Percentiles rank a stretch among this genome's conserved stretches.
Evolutionary conservation across 2,888 invertebrate species (phyloP).

Genomic region (Drosophila rubida): DNA sequence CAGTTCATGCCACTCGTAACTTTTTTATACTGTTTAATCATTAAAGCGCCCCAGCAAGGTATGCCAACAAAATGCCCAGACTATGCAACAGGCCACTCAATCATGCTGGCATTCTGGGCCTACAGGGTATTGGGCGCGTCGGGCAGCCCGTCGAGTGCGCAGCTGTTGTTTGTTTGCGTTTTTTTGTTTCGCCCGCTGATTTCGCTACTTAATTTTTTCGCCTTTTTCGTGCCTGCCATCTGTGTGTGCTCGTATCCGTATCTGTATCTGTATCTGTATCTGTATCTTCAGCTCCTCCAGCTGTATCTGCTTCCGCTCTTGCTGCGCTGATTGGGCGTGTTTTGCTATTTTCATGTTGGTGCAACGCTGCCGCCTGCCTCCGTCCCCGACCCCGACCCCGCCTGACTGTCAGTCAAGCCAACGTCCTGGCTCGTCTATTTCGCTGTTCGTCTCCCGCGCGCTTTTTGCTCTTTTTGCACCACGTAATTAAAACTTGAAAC

Average conservation of each 20-base stretch:
- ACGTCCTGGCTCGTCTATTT: slow-evolving; percentile 48
- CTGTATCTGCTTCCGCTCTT: slow-evolving; percentile 63
- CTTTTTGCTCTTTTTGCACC: slow-evolving; percentile 57
- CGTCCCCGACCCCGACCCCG: too few relatives aligned
- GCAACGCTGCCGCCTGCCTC: slow-evolving; percentile 43
- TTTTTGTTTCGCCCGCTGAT: slow-evolving; percentile 70
- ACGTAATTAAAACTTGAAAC: slow-evolving; percentile 84
- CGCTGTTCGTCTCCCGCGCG: slow-evolving; percentile 27
- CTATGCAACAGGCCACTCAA: background rate
- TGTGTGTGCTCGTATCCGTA: slow-evolving; percentile 38
- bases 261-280: slow-evolving; percentile 23
- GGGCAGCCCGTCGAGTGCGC: background rate
- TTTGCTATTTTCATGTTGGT: slow-evolving; percentile 77
- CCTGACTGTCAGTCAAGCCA: slow-evolving; percentile 71
- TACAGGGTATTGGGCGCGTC: slow-evolving; percentile 8
- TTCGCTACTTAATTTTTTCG: slow-evolving; percentile 78
- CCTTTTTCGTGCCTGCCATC: slow-evolving; percentile 35
- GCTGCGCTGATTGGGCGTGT: slow-evolving; percentile 79
- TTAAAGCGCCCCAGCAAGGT: background rate
- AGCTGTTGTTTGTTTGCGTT: slow-evolving; percentile 27
- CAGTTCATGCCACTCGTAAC: slow-evolving; percentile 20
- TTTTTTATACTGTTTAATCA: slow-evolving; percentile 29
- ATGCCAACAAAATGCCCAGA: background rate
- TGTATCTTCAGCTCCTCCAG: slow-evolving; percentile 27
- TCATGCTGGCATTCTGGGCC: background rate